Percentiles rank a stretch among this genome's conserved stretches.
These are phyloP conservation scores for Chelonus insularis DNA, from an alignment of 1,140 invertebrate genomes.

Conservation along the genomic window DNA sequence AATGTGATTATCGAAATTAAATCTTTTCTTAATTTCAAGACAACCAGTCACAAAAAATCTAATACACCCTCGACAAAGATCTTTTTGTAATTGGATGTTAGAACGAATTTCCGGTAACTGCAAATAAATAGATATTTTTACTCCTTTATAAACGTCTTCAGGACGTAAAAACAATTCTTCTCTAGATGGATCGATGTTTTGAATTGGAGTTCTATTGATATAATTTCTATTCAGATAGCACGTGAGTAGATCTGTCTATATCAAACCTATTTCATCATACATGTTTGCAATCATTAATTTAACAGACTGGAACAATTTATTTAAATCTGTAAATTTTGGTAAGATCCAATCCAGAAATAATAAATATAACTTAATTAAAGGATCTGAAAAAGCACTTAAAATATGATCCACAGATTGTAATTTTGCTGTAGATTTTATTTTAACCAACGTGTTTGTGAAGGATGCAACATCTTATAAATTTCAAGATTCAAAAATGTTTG, in stretches of 20 bases:
- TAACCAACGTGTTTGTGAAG: conserved; percentile 34
- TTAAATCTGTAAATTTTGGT: conserved; percentile 26
- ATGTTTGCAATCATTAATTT: not conserved
- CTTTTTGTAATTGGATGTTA: conserved; percentile 16
- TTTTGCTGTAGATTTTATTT: conserved; percentile 7
- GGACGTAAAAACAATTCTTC: not conserved
- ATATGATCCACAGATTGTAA: conserved; percentile 3
- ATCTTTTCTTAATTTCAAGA: conserved; percentile 42
- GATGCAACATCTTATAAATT: conserved; percentile 37
- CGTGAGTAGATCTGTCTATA: conserved; percentile 8
- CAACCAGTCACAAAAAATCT: conserved; percentile 43
- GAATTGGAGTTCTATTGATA: not conserved
- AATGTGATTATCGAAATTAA: conserved; percentile 40
- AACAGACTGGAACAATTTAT: conserved; percentile 28
- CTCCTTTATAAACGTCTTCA: conserved; percentile 13
- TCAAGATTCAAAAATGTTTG: conserved; percentile 35
- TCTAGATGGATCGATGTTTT: conserved; percentile 7
- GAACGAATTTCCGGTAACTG: conserved; percentile 32
- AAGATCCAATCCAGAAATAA: conserved; percentile 24
- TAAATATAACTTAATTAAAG: conserved; percentile 17
- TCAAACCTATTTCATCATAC: not conserved
- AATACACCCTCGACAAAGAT: conserved; percentile 33
- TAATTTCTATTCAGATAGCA: conserved; percentile 10
- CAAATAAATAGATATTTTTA: conserved; percentile 19
- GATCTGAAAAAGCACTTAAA: conserved; percentile 2